phyloP scores from a whole-genome alignment of 2,113 vertebrate species.

The Tenrec ecaudatus region DNA sequence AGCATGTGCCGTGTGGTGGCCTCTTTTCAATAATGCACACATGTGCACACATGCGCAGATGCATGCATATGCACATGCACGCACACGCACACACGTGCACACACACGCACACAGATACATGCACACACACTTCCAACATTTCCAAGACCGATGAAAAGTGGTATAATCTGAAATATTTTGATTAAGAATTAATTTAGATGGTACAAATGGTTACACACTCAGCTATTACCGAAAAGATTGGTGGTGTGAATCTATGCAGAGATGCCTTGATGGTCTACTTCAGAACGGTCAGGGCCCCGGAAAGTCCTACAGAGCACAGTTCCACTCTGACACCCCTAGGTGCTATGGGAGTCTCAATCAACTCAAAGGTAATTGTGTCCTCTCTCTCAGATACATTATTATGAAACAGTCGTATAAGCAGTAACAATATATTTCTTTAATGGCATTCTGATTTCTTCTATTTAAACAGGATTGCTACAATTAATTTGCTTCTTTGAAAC shows the following conservation, averaged over 20 bases:
- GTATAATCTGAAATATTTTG: background rate
- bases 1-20: background rate
- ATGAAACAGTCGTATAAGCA: slow-evolving; percentile 4
- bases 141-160: background rate
- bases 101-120: no score
- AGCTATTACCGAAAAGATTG: background rate
- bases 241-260: background rate
- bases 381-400: background rate
- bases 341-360: background rate
- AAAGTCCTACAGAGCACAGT: background rate
- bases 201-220: background rate
- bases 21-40: background rate
- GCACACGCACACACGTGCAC: background rate
- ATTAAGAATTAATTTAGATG: background rate
- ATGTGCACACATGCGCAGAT: background rate
- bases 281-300: background rate
- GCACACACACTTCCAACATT: background rate
- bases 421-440: background rate
- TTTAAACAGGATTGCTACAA: background rate
- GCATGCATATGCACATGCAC: no score
- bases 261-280: background rate
- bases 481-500: background rate
- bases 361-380: background rate
- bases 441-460: background rate
- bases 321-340: background rate